Percentiles rank a stretch among this genome's conserved stretches.
Conservation (phyloP, 1,140 invertebrate genomes). For the Lepidotrigona ventralis region DNA sequence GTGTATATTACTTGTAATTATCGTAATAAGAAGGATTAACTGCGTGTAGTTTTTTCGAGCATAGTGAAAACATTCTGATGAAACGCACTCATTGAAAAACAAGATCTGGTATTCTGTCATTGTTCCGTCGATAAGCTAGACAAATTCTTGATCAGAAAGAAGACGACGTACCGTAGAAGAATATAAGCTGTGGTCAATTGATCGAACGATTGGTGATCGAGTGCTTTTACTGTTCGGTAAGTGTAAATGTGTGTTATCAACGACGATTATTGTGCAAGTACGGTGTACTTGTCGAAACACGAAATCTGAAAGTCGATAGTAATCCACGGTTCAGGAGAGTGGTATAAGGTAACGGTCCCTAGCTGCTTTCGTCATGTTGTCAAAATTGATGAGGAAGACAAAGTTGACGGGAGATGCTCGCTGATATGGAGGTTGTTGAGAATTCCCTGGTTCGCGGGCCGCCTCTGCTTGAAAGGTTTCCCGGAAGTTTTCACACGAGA, state of each 20-base stretch:
- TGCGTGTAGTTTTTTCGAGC: too few relatives aligned
- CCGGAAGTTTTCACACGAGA: conserved; percentile 39
- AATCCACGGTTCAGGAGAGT: conserved; percentile 8
- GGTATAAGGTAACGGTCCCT: conserved; percentile 35
- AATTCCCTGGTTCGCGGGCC: conserved; percentile 49
- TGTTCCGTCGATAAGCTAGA: conserved; percentile 50
- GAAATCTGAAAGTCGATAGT: conserved; percentile 31
- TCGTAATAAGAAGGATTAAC: neutral
- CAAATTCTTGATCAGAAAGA: conserved; percentile 36
- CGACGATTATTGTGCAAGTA: conserved; percentile 31
- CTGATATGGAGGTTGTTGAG: conserved; percentile 65
- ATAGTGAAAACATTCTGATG: neutral
- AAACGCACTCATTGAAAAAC: conserved; percentile 17
- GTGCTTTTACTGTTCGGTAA: conserved; percentile 47
- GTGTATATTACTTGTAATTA: neutral
- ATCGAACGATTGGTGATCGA: conserved; percentile 46
- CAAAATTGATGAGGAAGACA: conserved; percentile 53
- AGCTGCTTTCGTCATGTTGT: conserved; percentile 62
- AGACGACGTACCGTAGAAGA: conserved; percentile 43
- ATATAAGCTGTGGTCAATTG: conserved; percentile 51
- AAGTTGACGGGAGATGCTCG: conserved; percentile 51
- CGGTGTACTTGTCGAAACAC: conserved; percentile 23
- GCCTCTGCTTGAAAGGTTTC: conserved; percentile 52
- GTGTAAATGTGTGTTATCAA: conserved; percentile 36
- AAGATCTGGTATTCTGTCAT: conserved; percentile 22